Conservation (phyloP, 30 jellyfish, hydroid and myxozoan species). For the Nemopilema nomurai region DNA sequence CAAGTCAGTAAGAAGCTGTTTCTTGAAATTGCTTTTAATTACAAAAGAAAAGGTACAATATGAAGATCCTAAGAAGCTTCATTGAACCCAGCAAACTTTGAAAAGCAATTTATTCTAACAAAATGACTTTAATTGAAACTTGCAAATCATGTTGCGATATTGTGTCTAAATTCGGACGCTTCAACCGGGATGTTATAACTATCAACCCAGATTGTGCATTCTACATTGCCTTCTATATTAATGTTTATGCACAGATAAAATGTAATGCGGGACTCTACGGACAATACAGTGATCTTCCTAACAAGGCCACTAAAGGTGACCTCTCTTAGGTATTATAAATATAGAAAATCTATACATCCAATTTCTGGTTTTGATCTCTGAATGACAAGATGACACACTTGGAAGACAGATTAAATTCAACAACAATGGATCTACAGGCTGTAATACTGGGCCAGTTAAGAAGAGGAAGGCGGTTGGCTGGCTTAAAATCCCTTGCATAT, state of each 20-base stretch:
- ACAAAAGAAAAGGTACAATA: too few relatives aligned
- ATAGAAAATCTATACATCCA: neutral
- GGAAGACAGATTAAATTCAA: neutral
- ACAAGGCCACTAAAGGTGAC: neutral
- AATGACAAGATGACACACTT: neutral
- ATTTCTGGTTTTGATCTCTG: neutral
- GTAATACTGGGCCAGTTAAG: neutral
- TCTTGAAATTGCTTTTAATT: too few relatives aligned
- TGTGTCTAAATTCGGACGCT: neutral
- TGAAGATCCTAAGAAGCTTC: too few relatives aligned
- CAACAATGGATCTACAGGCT: neutral
- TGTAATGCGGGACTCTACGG: neutral
- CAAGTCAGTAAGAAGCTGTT: too few relatives aligned
- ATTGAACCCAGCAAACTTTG: too few relatives aligned
- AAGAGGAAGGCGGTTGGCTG: neutral
- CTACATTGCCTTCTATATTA: neutral
- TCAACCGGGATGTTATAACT: too few relatives aligned
- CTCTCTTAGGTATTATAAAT: neutral
- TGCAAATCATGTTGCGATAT: neutral
- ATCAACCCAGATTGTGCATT: too few relatives aligned
- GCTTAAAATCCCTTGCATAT: neutral
- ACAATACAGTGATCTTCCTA: neutral
- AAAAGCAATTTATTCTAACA: too few relatives aligned
- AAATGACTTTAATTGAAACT: neutral
- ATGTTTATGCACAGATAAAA: neutral